phyloP scores from a whole-genome alignment of 2,797 vertebrate genomes.

The Bradypus variegatus region DNA sequence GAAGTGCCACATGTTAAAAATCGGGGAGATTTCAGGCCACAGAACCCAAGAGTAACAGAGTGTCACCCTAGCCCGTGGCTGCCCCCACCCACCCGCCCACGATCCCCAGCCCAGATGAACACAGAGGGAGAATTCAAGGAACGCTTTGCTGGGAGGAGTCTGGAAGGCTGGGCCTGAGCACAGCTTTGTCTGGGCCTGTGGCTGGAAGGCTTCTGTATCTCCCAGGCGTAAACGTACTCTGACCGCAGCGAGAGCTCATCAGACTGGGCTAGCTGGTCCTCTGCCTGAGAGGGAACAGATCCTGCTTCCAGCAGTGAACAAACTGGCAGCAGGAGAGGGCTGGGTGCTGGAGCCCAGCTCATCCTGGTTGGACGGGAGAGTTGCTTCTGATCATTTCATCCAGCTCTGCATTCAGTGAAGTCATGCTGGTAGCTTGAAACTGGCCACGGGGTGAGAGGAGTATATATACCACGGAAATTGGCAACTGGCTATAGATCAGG shows the following conservation, averaged over 20 bases:
- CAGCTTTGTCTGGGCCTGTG: not conserved
- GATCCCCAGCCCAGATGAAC: not conserved
- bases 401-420: not conserved
- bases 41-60: not conserved
- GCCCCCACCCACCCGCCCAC: not conserved
- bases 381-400: not conserved
- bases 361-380: not conserved
- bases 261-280: not conserved
- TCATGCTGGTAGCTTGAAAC: not conserved
- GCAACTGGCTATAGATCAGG: not conserved
- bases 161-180: not conserved
- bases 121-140: not conserved
- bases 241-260: not conserved
- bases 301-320: not conserved
- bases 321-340: not conserved
- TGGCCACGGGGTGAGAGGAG: not conserved
- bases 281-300: not conserved
- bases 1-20: conserved; percentile 8
- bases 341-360: not conserved
- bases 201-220: not conserved
- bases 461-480: not conserved
- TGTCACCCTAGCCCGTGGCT: not conserved
- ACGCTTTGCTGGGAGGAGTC: not conserved
- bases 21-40: not conserved
- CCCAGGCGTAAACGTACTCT: not conserved